phyloP scores from a whole-genome alignment of 2,888 invertebrate species.

The Glaucopsyche alexis region DNA sequence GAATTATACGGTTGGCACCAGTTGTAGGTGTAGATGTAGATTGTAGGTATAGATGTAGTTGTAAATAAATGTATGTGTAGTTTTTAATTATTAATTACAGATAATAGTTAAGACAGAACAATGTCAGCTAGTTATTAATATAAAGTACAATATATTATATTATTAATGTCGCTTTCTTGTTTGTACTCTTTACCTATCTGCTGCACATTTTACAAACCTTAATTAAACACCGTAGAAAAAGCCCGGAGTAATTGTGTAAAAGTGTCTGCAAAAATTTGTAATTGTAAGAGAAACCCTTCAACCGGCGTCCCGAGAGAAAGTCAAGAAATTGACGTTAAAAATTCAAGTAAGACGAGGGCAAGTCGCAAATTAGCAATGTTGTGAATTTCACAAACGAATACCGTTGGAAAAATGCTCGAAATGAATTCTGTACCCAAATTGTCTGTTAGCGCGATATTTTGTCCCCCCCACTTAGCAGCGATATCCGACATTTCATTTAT shows the following conservation, averaged over 20 bases:
- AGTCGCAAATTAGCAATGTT: constrained; percentile 17
- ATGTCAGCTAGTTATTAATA: too few relatives aligned
- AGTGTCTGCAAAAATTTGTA: background rate
- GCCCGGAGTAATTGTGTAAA: background rate
- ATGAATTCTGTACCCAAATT: background rate
- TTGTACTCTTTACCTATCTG: too few relatives aligned
- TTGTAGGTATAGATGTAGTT: too few relatives aligned
- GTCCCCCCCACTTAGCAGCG: background rate
- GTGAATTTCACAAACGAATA: constrained; percentile 15
- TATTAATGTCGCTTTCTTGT: too few relatives aligned
- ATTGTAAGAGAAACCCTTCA: background rate
- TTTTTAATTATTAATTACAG: too few relatives aligned
- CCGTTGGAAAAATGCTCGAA: background rate
- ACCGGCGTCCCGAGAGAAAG: background rate
- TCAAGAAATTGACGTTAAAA: constrained; percentile 2
- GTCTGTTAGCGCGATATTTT: constrained; percentile 3
- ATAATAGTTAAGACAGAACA: too few relatives aligned
- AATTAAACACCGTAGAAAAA: too few relatives aligned
- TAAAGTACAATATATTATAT: too few relatives aligned
- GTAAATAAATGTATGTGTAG: too few relatives aligned
- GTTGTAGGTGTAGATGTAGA: too few relatives aligned
- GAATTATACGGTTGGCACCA: too few relatives aligned
- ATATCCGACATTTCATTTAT: background rate
- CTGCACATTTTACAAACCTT: too few relatives aligned
- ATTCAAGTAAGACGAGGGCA: background rate